Evolutionary conservation across 2,797 vertebrate genomes (phyloP), one percentile per base, ranked within the genome.

Genomic region (Amphiprion clarkii): DNA sequence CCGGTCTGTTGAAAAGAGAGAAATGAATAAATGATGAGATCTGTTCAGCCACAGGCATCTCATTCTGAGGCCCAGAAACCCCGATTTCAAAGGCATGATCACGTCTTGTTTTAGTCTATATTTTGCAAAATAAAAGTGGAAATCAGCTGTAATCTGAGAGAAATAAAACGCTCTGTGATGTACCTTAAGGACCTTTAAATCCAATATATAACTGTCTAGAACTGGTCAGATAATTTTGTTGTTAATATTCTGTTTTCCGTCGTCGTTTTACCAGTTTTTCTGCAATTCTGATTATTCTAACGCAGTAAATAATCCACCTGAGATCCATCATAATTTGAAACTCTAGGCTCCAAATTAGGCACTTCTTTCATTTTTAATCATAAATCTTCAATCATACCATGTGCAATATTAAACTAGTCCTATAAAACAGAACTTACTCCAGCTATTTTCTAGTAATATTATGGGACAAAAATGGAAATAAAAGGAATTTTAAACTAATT

Each of bases 341-440:
- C 13, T 44, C 13, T 48, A 3, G 36, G 36, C 36, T 39, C 11
- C 36, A 12, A 58, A 33, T n/a, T 42, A 59, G 42, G 19, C 23
- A 29, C 31, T 27, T 75, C 13, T 74, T 10, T 65, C 31, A 6
- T 31, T 31, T 78, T 31, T 39, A 79, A 65, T 78, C 71, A 66
- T 46, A 44, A 54, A 73, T 70, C 42, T 49, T 66, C 13, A 64
- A 52, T 54, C n/a, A n/a, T 23, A 23, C 27, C 21, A 29, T 61
- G 29, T 40, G 33, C 17, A 39, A 53, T 49, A 21, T 12, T 39
- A 48, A 78, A 70, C 42, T 33, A 7, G 59, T 69, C 71, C 1
- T 39, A 53, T 21, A 48, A 77, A 54, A 48, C 46, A 62, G 55
- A 25, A 14, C 48, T 61, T 8, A 19, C 55, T 58, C 23, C 17